These are phyloP conservation scores for Diarsia rubi DNA, from an alignment of 2,888 invertebrate genomes.

Conservation along the genomic window DNA sequence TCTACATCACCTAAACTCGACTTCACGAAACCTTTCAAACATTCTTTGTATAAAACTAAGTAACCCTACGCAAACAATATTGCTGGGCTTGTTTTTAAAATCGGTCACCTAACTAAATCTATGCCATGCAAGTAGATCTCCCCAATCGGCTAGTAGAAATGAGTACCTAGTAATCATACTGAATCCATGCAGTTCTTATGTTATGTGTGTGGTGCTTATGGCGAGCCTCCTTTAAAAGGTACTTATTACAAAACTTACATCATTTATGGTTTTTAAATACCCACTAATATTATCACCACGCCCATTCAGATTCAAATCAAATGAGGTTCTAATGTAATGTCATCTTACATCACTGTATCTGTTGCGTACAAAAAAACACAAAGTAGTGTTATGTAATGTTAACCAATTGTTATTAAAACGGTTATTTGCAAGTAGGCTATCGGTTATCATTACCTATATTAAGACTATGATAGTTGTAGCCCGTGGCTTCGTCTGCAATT, in stretches of 20 bases:
- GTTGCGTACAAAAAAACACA: conserved; percentile 50
- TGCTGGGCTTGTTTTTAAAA: too few species aligned
- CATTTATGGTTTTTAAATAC: conserved; percentile 13
- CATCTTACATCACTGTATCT: conserved; percentile 55
- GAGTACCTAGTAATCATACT: too few species aligned
- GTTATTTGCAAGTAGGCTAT: conserved; percentile 64
- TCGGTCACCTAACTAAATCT: too few species aligned
- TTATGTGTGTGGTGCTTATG: too few species aligned
- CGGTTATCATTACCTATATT: conserved; percentile 60
- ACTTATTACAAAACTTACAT: conserved; percentile 7
- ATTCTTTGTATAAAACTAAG: too few species aligned
- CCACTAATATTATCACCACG: conserved; percentile 32
- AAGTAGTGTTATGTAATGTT: conserved; percentile 55
- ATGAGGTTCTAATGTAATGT: conserved; percentile 35
- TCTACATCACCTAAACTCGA: background rate
- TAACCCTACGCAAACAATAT: too few species aligned
- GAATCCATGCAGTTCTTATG: background rate
- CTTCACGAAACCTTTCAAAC: too few species aligned
- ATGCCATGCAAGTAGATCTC: too few species aligned
- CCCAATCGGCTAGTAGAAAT: too few species aligned
- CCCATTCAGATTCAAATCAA: conserved; percentile 45
- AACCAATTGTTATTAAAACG: conserved; percentile 61
- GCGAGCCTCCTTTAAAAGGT: background rate
- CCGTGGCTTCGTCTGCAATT: conserved; percentile 50
- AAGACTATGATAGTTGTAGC: conserved; percentile 46